These are phyloP conservation scores for Pterobdella sp. DNA, from an alignment of 2,888 invertebrate genomes.

Conservation along the genomic window DNA sequence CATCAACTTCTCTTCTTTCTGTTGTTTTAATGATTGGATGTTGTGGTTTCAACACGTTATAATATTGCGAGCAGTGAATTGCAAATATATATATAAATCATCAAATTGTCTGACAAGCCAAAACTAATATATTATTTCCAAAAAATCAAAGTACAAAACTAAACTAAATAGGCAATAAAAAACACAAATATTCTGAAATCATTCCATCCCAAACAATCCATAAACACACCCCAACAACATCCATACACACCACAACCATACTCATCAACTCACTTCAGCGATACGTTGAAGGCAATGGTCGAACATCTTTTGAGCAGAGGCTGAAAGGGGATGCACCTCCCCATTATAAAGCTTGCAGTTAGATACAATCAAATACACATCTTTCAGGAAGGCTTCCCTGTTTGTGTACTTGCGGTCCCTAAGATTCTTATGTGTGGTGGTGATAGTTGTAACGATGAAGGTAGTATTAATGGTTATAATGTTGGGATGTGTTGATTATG, in stretches of 20 bases:
- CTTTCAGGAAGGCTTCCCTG: slow-evolving; percentile 86
- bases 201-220: too few relatives aligned
- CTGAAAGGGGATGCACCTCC: slow-evolving; percentile 63
- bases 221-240: too few relatives aligned
- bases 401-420: slow-evolving; percentile 67
- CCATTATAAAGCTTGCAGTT: slow-evolving; percentile 90
- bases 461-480: not conserved
- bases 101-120: too few relatives aligned
- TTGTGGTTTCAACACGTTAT: not conserved
- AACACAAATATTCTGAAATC: too few relatives aligned
- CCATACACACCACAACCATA: too few relatives aligned
- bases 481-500: not conserved
- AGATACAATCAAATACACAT: slow-evolving; percentile 89
- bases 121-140: too few relatives aligned
- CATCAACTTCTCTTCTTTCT: slow-evolving; percentile 79
- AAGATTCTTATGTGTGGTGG: slow-evolving; percentile 41
- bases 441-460: not conserved
- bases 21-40: not conserved
- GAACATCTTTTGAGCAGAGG: slow-evolving; percentile 78
- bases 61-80: not conserved
- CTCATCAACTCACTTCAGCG: slow-evolving; percentile 62
- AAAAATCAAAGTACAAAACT: too few relatives aligned
- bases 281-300: slow-evolving; percentile 77
- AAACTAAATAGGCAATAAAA: too few relatives aligned
- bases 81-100: too few relatives aligned